Evolutionary conservation across 2,888 invertebrate genomes (phyloP).

Genomic region (Gisinianus flammeolus): DNA sequence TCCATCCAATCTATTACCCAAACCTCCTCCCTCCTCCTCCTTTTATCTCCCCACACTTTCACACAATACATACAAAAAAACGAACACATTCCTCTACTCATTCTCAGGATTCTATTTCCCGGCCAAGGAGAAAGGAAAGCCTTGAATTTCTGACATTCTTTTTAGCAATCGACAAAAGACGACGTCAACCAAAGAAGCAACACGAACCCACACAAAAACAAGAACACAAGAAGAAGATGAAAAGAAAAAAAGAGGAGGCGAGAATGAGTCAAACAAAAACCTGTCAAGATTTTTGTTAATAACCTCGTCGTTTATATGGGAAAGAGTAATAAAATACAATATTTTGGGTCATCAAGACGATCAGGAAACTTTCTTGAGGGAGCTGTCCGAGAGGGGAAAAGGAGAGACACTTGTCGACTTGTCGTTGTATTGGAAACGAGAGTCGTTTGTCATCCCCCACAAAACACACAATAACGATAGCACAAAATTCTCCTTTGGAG

Average conservation of each 20-base stretch:
- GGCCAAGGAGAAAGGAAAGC: not conserved
- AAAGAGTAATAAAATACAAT: not conserved
- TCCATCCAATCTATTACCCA: constrained; percentile 50
- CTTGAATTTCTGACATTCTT: constrained; percentile 20
- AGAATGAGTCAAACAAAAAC: not conserved
- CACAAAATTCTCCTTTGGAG: not conserved
- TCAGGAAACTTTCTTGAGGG: not conserved
- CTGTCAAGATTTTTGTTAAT: not conserved
- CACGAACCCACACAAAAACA: not conserved
- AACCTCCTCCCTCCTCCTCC: not conserved
- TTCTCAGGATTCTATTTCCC: not conserved
- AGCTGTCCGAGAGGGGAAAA: not conserved
- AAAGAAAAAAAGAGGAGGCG: constrained; percentile 1
- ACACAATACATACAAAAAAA: constrained; percentile 17
- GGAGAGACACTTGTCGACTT: not conserved
- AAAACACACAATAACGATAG: not conserved
- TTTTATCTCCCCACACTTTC: constrained; percentile 14
- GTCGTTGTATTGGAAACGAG: not conserved
- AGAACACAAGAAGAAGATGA: constrained; percentile 11
- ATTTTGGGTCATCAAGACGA: constrained; percentile 24
- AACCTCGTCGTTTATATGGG: not conserved
- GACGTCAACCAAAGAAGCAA: no score
- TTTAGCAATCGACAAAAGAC: not conserved
- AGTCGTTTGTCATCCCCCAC: not conserved
- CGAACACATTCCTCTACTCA: not conserved